phyloP scores from a whole-genome alignment of 2,888 invertebrate species.

The Drosophila kanekoi region DNA sequence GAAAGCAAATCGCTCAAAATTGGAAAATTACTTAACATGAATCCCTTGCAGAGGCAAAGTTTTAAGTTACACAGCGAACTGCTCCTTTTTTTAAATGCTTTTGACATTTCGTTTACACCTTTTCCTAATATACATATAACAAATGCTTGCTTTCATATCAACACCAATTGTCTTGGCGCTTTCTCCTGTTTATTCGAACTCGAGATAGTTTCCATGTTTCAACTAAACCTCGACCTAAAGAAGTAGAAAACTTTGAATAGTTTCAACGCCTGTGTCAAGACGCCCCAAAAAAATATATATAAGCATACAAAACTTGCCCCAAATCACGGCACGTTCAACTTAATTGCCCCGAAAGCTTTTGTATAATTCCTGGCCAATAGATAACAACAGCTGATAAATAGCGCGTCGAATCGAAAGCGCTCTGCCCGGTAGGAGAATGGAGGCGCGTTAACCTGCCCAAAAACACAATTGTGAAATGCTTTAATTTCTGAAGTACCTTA shows the following conservation, averaged over 20 bases:
- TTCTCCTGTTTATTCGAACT: not conserved
- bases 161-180: not conserved
- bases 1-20: too few species aligned
- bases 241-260: slow-evolving; percentile 25
- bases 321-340: slow-evolving; percentile 61
- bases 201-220: not conserved
- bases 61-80: too few species aligned
- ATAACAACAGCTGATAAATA: slow-evolving; percentile 78
- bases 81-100: too few species aligned
- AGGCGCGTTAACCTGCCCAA: slow-evolving; percentile 57
- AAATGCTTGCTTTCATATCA: too few species aligned
- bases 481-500: slow-evolving; percentile 81
- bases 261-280: slow-evolving; percentile 48
- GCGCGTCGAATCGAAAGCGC: slow-evolving; percentile 72
- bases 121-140: too few species aligned
- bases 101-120: too few species aligned
- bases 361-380: slow-evolving; percentile 51
- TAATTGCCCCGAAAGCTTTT: slow-evolving; percentile 66
- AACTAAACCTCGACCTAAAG: slow-evolving; percentile 6
- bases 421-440: slow-evolving; percentile 12
- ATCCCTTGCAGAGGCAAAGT: too few species aligned
- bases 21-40: too few species aligned
- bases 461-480: slow-evolving; percentile 80
- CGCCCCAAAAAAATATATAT: slow-evolving; percentile 34
- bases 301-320: slow-evolving; percentile 32